phyloP scores from a whole-genome alignment of 2,113 vertebrate species.

The Bombycilla garrulus region DNA sequence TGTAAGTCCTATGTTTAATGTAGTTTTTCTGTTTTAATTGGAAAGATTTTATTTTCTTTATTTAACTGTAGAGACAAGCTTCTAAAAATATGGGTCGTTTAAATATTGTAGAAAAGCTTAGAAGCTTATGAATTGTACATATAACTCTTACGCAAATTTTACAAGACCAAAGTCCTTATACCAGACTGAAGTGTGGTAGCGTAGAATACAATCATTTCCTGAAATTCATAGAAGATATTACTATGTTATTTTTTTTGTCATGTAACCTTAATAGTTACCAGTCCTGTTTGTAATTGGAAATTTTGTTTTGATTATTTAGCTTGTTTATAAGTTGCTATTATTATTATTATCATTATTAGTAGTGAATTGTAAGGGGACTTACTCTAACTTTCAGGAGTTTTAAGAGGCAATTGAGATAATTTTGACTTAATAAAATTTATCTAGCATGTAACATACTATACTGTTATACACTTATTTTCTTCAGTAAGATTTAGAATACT shows the following conservation, averaged over 20 bases:
- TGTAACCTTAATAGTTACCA: background rate
- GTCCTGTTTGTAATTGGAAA: background rate
- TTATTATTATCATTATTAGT: background rate
- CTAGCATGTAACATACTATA: background rate
- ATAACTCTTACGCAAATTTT: background rate
- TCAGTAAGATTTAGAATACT: background rate
- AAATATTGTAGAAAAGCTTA: background rate
- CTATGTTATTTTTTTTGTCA: background rate
- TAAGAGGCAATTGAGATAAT: background rate
- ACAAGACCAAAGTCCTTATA: background rate
- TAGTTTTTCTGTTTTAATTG: background rate
- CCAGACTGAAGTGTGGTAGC: background rate
- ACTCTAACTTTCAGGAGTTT: background rate
- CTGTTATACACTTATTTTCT: background rate
- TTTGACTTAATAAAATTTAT: background rate
- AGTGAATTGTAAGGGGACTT: background rate
- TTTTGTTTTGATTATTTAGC: background rate
- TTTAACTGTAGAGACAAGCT: background rate
- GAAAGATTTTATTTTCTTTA: background rate
- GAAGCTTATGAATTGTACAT: background rate
- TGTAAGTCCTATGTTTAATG: background rate
- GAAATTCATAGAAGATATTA: background rate
- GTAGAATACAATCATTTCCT: background rate
- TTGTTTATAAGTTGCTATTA: background rate
- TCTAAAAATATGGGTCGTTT: background rate